Percentiles rank a stretch among this genome's conserved stretches.
phyloP scores from a whole-genome alignment of 1,140 invertebrate species.

The Nasonia vitripennis region DNA sequence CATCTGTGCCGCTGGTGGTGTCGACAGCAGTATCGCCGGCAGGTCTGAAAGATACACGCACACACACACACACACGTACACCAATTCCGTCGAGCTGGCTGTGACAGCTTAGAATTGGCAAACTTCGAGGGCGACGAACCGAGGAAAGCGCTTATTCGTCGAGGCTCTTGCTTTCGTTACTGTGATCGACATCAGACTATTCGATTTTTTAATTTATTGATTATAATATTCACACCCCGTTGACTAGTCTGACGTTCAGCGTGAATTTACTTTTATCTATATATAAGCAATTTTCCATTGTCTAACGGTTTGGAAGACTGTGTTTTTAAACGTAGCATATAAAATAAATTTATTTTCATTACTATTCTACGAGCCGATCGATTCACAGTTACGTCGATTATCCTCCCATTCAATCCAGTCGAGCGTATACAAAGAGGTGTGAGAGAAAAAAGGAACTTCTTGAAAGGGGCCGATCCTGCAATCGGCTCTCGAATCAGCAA shows the following conservation, averaged over 20 bases:
- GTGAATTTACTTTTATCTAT: too few species aligned
- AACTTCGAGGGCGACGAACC: neutral
- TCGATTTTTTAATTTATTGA: too few species aligned
- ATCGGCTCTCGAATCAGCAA: neutral
- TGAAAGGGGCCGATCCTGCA: neutral
- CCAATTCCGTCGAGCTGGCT: neutral
- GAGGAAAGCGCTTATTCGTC: neutral
- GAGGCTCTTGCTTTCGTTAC: neutral
- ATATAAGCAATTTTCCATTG: too few species aligned
- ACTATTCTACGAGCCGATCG: neutral
- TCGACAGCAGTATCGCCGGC: constrained; percentile 18
- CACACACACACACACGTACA: too few species aligned
- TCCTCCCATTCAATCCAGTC: too few species aligned
- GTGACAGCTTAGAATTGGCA: neutral
- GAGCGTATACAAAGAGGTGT: too few species aligned
- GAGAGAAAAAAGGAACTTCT: too few species aligned
- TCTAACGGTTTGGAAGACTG: neutral
- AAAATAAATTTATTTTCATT: neutral
- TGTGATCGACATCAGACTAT: neutral
- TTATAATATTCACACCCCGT: too few species aligned
- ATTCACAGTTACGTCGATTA: neutral
- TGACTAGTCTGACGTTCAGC: too few species aligned
- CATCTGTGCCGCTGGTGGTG: constrained; percentile 14
- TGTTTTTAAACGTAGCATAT: neutral
- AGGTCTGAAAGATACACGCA: neutral